Conservation (phyloP, 2,888 invertebrate genomes). For the Ctena decussata region DNA sequence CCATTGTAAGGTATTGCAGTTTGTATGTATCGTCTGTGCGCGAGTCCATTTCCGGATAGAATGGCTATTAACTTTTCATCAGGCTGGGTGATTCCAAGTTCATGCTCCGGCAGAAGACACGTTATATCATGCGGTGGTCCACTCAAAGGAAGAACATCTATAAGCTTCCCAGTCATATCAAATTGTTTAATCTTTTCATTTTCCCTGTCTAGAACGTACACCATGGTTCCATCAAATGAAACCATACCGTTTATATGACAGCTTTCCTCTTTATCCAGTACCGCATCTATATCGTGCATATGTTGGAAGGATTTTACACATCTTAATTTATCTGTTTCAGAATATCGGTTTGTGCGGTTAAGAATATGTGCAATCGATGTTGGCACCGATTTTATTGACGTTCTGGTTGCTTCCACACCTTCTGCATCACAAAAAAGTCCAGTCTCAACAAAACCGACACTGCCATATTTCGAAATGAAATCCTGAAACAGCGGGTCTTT, state of each 20-base stretch:
- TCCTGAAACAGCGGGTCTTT: constrained; percentile 15
- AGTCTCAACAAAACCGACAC: constrained; percentile 52
- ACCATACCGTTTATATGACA: constrained; percentile 11
- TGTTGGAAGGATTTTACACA: neutral
- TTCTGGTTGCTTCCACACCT: neutral
- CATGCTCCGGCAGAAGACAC: neutral
- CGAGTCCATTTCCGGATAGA: neutral
- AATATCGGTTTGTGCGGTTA: neutral
- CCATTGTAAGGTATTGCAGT: constrained; percentile 8
- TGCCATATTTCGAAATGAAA: constrained; percentile 34
- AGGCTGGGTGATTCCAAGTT: constrained; percentile 15
- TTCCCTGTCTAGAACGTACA: constrained; percentile 8
- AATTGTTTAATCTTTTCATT: constrained; percentile 20
- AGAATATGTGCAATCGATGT: constrained; percentile 27
- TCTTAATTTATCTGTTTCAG: neutral
- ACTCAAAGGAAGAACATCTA: neutral
- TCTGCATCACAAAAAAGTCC: neutral
- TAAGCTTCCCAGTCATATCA: neutral
- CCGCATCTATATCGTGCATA: neutral
- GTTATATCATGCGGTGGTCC: constrained; percentile 17
- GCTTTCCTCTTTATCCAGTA: neutral
- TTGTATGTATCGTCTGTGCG: neutral
- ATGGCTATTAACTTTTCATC: constrained; percentile 17
- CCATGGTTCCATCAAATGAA: neutral
- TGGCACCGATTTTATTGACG: neutral